Evolutionary conservation across 2,888 invertebrate species (phyloP).

Genomic region (Cylindroiulus punctatus): DNA sequence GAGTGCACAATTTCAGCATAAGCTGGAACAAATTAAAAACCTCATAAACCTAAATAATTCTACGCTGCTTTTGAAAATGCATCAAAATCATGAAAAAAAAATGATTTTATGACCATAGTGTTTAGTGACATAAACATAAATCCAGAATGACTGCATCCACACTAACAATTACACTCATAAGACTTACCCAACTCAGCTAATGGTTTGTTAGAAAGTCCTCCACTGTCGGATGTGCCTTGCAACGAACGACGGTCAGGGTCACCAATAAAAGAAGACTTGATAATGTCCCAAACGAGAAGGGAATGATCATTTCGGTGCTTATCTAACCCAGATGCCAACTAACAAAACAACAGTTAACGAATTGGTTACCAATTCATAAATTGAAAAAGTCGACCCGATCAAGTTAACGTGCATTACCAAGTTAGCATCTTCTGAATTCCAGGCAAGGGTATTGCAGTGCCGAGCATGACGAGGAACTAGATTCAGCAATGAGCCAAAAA

Average conservation of each 20-base stretch:
- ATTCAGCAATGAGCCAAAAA: constrained; percentile 1
- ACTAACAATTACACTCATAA: too few species aligned
- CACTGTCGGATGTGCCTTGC: constrained; percentile 62
- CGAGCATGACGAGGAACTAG: constrained; percentile 82
- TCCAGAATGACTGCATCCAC: too few species aligned
- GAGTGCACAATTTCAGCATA: constrained; percentile 85
- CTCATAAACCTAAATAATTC: constrained; percentile 26
- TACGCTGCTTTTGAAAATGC: background rate
- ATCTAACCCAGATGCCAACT: constrained; percentile 85
- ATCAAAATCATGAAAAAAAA: background rate
- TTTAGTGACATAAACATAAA: too few species aligned
- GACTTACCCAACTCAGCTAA: constrained; percentile 73
- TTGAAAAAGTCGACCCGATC: background rate
- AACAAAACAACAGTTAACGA: constrained; percentile 57
- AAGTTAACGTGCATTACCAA: constrained; percentile 68
- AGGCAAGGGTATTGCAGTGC: constrained; percentile 85
- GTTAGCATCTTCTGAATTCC: constrained; percentile 85
- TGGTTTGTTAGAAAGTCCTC: constrained; percentile 69
- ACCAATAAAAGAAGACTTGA: constrained; percentile 65
- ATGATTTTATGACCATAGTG: too few species aligned
- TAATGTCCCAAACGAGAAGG: constrained; percentile 88
- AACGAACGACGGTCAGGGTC: constrained; percentile 57
- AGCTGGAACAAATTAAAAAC: constrained; percentile 67
- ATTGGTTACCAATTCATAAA: background rate
- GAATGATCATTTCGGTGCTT: constrained; percentile 89